A percentile compares a stretch with the other conserved stretches of the same genome.
Conservation (phyloP, 2,888 invertebrate genomes). For the Aspidiotus destructor region DNA sequence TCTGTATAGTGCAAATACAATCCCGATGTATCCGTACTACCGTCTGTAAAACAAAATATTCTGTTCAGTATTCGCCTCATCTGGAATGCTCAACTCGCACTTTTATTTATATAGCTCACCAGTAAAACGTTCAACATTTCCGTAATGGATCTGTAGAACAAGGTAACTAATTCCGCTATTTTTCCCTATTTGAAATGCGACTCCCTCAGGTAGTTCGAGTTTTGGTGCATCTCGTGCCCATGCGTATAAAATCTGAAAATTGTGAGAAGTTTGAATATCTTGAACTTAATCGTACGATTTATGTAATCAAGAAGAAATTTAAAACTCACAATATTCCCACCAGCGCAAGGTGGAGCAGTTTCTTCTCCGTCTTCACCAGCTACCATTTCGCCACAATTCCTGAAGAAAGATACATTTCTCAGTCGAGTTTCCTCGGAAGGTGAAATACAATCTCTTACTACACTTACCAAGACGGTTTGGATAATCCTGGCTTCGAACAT, state of each 20-base stretch:
- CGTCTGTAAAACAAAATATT: constrained; percentile 49
- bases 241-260: constrained; percentile 71
- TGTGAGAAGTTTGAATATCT: neutral
- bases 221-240: constrained; percentile 89
- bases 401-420: constrained; percentile 40
- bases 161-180: constrained; percentile 74
- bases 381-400: constrained; percentile 93
- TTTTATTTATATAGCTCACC: neutral
- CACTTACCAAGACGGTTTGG: constrained; percentile 5
- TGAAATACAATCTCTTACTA: neutral
- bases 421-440: neutral
- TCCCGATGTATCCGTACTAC: constrained; percentile 73
- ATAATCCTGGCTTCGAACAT: constrained; percentile 63
- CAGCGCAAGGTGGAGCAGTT: constrained; percentile 49
- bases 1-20: constrained; percentile 69
- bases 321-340: constrained; percentile 20
- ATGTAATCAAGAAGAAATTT: neutral
- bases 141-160: constrained; percentile 87
- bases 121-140: constrained; percentile 36
- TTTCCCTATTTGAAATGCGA: constrained; percentile 85
- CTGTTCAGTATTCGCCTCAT: constrained; percentile 6
- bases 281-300: neutral
- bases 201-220: constrained; percentile 67
- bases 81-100: neutral
- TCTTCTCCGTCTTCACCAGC: constrained; percentile 38